Percentiles rank a stretch among this genome's conserved stretches.
phyloP scores from a whole-genome alignment of 2,797 vertebrate species.

The Catamblyrhynchus diadema region DNA sequence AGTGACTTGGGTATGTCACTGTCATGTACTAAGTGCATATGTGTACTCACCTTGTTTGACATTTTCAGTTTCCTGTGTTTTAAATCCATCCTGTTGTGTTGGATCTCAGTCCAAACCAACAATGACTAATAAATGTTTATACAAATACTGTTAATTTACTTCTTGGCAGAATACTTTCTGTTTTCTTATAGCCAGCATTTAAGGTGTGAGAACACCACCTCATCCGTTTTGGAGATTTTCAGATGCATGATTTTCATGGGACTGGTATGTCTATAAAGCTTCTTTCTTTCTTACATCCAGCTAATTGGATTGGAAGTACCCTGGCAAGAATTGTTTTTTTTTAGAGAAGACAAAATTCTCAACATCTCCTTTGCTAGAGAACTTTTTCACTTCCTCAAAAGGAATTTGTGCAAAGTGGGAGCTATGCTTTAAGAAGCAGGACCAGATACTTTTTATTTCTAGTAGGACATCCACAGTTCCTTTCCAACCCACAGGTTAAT shows the following conservation, averaged over 20 bases:
- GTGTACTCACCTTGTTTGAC: neutral
- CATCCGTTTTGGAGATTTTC: neutral
- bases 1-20: neutral
- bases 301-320: neutral
- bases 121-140: neutral
- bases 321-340: neutral
- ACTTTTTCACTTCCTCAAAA: neutral
- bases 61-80: neutral
- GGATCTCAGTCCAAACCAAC: neutral
- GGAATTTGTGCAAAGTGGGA: neutral
- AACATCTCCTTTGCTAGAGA: neutral
- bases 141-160: neutral
- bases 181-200: neutral
- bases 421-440: neutral
- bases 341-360: neutral
- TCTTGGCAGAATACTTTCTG: neutral
- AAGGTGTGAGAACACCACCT: neutral
- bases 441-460: neutral
- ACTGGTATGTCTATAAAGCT: neutral
- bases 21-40: neutral
- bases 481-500: neutral
- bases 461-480: fast-evolving
- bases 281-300: neutral
- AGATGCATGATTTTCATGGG: neutral
- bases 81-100: neutral